These are phyloP conservation scores for Campylomormyrus tamandua DNA, from an alignment of 2,113 vertebrate genomes.

Conservation along the genomic window DNA sequence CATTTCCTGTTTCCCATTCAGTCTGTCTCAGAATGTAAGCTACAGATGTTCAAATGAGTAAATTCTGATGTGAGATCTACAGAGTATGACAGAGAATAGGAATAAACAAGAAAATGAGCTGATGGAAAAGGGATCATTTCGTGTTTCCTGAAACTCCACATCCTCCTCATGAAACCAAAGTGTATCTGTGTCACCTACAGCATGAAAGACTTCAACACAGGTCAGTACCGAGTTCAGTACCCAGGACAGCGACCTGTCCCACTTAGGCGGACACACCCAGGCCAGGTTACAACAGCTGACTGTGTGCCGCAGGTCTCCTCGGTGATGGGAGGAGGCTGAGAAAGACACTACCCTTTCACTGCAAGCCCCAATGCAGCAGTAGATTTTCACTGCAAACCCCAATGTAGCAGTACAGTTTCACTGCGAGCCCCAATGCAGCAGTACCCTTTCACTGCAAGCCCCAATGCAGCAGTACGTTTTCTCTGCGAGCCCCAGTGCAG, in stretches of 20 bases:
- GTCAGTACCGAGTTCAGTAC: not conserved
- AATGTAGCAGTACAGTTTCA: not conserved
- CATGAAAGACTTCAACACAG: not conserved
- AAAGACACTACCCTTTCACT: not conserved
- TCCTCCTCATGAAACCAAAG: not conserved
- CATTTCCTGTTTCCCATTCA: not conserved
- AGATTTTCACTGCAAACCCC: not conserved
- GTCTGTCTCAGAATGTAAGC: not conserved
- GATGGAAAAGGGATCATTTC: not conserved
- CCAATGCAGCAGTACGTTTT: not conserved
- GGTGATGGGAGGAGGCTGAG: not conserved
- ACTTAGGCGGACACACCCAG: not conserved
- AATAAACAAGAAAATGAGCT: not conserved
- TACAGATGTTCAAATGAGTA: not conserved
- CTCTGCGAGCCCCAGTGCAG: not conserved
- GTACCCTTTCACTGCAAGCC: not conserved
- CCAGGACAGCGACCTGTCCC: not conserved
- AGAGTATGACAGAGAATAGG: not conserved
- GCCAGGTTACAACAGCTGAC: not conserved
- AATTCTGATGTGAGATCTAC: not conserved
- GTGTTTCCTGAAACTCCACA: not conserved
- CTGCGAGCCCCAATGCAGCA: not conserved
- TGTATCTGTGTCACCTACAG: not conserved
- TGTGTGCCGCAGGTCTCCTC: not conserved
- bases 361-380: not conserved